A percentile compares a stretch with the other conserved stretches of the same genome.
These are phyloP conservation scores for Odontophorus gujanensis DNA, from an alignment of 2,113 vertebrate genomes.

Conservation along the genomic window DNA sequence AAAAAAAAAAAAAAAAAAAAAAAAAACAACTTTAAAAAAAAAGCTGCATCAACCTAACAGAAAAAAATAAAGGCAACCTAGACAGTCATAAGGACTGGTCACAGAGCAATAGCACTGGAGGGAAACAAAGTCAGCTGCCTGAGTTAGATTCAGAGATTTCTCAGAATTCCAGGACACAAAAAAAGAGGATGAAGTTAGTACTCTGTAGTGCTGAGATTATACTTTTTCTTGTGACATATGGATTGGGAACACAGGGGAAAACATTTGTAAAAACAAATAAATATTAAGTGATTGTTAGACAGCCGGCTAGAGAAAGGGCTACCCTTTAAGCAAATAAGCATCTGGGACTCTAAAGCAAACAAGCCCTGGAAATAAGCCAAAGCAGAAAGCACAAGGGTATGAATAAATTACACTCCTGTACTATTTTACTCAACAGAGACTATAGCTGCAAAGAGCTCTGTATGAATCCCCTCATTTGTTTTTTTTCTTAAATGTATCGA, in stretches of 20 bases:
- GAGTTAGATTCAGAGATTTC: not conserved
- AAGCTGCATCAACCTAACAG: not conserved
- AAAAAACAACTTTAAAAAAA: not conserved
- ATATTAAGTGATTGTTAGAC: conserved; percentile 26
- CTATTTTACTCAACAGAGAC: not conserved
- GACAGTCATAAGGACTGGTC: not conserved
- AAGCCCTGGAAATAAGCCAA: conserved; percentile 51
- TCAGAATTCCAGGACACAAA: not conserved
- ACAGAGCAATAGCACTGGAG: not conserved
- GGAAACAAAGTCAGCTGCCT: not conserved
- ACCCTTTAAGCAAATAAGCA: conserved; percentile 44
- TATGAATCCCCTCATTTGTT: not conserved
- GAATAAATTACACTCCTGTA: conserved; percentile 33
- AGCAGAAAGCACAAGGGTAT: not conserved
- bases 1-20: not conserved
- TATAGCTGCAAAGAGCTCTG: not conserved
- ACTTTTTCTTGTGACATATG: not conserved
- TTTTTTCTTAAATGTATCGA: not conserved
- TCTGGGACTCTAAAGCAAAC: conserved; percentile 49
- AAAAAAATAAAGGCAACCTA: not conserved
- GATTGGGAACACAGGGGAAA: not conserved
- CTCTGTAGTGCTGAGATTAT: not conserved
- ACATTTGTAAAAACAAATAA: conserved; percentile 46
- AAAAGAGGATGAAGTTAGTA: not conserved
- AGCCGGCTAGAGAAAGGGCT: conserved; percentile 19